Base-by-base conservation (phyloP, 2,113 vertebrate genomes). In the Spermophilus dauricus region DNA sequence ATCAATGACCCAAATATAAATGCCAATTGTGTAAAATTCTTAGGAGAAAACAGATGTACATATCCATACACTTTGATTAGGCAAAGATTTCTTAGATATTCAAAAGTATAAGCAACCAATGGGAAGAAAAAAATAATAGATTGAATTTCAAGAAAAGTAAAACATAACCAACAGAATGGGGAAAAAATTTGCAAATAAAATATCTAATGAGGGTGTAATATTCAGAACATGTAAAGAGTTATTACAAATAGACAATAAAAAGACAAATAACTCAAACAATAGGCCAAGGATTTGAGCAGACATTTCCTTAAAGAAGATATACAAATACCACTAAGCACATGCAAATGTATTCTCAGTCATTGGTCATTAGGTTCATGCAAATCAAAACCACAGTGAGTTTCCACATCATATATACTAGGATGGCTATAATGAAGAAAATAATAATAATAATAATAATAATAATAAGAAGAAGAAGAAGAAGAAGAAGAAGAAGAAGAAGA, bases 291-390 rank as follows among this genome's bases (percentile, higher is more conserved):
- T 85, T 94, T 58, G 17, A 89, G 92, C 63, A 76, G 37, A 91
- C 2, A 81, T 93, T 61, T 42, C 53, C 67, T 87, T 58, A 48
- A 56, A 93, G 70, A 93, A 88, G 24, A 85, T 88, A 89, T 30
- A 32, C 32, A 89, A 63, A 70, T 76, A 53, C 1, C 42, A 89
- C 22, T 86, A 69, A 58, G 63, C 56, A 88, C 18, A 26, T 67
- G 70, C 90, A 92, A 86, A 86, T 58, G 87, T 84, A 28, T 3
- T 81, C 67, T 76, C 48, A 0, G 11, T 84, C 12, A 63, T 45
- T 58, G 76, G 3, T 32, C 73, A 82, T 37, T 81, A 88, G 5
- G 5, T 34, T 69, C 94, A 92, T 28, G 34, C 42, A 89, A 94
- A 86, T 89, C 28, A 77, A 86, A 94, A 86, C 9, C 30, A 76